Percentiles rank a stretch among this genome's conserved stretches.
Conservation (phyloP, 2,888 invertebrate genomes). For the Melanchra persicariae region DNA sequence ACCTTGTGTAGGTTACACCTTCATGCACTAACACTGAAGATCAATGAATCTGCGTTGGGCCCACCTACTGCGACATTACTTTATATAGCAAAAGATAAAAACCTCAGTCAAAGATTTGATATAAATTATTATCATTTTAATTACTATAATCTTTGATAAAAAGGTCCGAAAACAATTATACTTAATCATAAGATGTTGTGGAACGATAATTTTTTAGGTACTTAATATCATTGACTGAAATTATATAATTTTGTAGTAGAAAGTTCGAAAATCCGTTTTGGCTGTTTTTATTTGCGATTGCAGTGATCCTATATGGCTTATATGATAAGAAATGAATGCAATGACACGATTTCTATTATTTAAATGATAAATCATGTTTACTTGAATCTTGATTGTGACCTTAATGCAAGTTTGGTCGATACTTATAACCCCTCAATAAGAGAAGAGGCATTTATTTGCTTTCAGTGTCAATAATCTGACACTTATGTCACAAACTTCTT, state of each 20-base stretch:
- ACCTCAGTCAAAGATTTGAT: constrained; percentile 61
- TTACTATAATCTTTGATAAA: constrained; percentile 69
- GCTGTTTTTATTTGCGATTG: neutral
- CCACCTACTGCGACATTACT: constrained; percentile 68
- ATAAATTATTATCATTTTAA: constrained; percentile 55
- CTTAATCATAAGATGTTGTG: constrained; percentile 27
- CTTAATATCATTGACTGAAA: neutral
- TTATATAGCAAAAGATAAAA: constrained; percentile 76
- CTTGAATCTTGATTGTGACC: neutral
- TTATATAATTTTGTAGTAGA: constrained; percentile 40
- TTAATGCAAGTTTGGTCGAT: no score
- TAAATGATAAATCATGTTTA: neutral
- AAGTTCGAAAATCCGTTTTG: constrained; percentile 11
- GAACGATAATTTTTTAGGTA: constrained; percentile 16
- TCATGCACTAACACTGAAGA: constrained; percentile 35
- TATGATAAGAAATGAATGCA: neutral
- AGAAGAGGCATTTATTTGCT: no score
- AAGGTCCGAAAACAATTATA: constrained; percentile 55
- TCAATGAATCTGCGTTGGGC: constrained; percentile 54
- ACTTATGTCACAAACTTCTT: no score
- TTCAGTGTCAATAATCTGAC: no score
- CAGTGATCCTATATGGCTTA: neutral
- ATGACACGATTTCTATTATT: neutral
- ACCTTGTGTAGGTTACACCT: constrained; percentile 59
- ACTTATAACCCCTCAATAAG: no score